Conservation (phyloP, 2,888 invertebrate genomes). For the Muscina levida region DNA sequence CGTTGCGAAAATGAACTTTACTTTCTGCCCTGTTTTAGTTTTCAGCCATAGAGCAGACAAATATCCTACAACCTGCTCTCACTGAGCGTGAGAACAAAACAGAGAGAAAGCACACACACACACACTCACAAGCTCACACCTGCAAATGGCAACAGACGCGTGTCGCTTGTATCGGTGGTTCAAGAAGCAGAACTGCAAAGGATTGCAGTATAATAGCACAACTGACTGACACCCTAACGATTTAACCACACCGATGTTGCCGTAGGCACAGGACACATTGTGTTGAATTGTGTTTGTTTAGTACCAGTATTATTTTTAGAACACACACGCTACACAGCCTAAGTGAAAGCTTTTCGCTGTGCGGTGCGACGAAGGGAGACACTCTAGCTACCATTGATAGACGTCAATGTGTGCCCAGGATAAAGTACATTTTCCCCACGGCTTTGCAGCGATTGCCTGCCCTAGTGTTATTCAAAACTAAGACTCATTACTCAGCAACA, state of each 20-base stretch:
- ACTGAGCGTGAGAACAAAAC: conserved; percentile 20
- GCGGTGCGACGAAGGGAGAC: conserved; percentile 43
- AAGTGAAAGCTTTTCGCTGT: conserved; percentile 42
- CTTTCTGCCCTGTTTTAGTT: conserved; percentile 56
- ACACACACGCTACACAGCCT: conserved; percentile 30
- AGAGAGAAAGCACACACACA: conserved; percentile 35
- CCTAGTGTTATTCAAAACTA: background rate
- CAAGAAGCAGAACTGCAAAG: conserved; percentile 43
- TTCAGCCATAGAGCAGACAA: conserved; percentile 21
- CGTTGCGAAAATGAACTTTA: conserved; percentile 54
- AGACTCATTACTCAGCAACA: conserved; percentile 40
- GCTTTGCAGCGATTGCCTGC: conserved; percentile 49
- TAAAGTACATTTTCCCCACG: conserved; percentile 36
- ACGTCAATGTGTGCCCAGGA: background rate
- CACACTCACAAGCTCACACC: conserved; percentile 15
- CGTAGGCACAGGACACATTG: background rate
- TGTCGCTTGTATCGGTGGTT: conserved; percentile 54
- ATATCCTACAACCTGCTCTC: conserved; percentile 55
- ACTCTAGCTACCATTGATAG: no score
- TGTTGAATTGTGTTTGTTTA: conserved; percentile 18
- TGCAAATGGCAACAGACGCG: conserved; percentile 14
- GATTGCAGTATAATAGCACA: conserved; percentile 68
- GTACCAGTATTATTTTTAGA: conserved; percentile 19
- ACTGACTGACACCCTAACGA: conserved; percentile 49
- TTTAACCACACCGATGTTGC: conserved; percentile 9